Evolutionary conservation across 2,113 vertebrate species (phyloP), one percentile per base, ranked within the genome.

Genomic region (Syrrhaptes paradoxus): DNA sequence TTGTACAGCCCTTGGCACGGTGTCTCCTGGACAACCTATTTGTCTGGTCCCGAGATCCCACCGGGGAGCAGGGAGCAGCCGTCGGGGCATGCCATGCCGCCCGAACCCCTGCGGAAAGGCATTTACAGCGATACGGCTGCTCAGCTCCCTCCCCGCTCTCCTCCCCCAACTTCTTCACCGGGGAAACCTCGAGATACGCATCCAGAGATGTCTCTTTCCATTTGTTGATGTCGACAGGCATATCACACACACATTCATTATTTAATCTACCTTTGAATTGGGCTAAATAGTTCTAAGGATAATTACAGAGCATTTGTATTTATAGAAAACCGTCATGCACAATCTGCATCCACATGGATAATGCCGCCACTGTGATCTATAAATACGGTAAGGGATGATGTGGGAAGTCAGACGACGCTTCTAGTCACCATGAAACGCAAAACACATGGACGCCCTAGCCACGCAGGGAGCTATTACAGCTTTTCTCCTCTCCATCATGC

Each of bases 191-290:
- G 49, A 71, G 86, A 91, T 66, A 46, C 11, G 7, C 93, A 94
- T 36, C 92, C 87, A 91, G 94, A 92, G 91, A 91, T 20, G 84
- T 70, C 79, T 85, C 52, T 90, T 85, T 31, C 73, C 81, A 76
- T 87, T 96, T 92, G 91, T 89, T 82, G 88, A 87, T 90, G 93
- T 95, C 86, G 81, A 76, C 95, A 96, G 95, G 95, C 91, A 13
- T 68, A 86, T 93, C 91, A 70, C 92, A 84, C 87, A 94, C 95
- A 90, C 93, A 87, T 89, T 95, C 95, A 97, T 97, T 97, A 97
- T 97, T 97, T 94, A 97, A 97, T 97, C 96, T 97, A 96, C 93
- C 97, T 96, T 93, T 94, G 95, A 96, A 96, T 96, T 82, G 92
- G 91, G 87, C 95, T 95, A 97, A 97, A 97, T 96, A 80, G 94